These are phyloP conservation scores for Saccopteryx bilineata DNA, from an alignment of 2,113 vertebrate genomes.

Conservation along the genomic window DNA sequence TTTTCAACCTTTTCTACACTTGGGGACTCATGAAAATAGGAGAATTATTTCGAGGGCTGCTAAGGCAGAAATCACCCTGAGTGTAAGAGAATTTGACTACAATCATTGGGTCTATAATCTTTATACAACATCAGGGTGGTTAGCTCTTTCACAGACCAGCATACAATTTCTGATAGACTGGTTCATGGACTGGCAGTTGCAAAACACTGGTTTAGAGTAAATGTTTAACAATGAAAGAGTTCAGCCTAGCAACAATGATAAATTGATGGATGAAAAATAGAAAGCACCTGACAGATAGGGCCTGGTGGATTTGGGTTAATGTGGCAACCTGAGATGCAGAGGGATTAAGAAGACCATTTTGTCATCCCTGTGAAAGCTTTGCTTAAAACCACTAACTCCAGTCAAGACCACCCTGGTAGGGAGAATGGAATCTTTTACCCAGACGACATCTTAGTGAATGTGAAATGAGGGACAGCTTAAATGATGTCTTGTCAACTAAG, in stretches of 20 bases:
- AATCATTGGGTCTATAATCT: too few relatives aligned
- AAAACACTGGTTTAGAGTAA: neutral
- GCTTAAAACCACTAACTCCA: neutral
- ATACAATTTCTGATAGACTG: too few relatives aligned
- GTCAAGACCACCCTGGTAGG: fast-evolving
- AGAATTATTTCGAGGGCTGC: too few relatives aligned
- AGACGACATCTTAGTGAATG: neutral
- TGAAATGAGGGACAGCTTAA: neutral
- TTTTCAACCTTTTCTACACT: too few relatives aligned
- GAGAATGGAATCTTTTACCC: neutral
- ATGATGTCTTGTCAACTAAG: neutral
- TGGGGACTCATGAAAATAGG: too few relatives aligned
- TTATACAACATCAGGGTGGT: too few relatives aligned
- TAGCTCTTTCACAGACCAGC: too few relatives aligned
- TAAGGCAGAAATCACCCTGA: too few relatives aligned
- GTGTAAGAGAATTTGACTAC: too few relatives aligned
- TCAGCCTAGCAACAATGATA: neutral
- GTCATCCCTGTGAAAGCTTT: neutral
- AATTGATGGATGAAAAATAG: neutral
- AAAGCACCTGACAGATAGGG: neutral
- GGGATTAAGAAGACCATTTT: neutral
- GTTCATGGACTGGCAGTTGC: too few relatives aligned
- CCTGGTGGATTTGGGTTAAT: neutral
- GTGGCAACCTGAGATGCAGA: neutral
- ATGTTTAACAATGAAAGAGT: constrained; percentile 31